phyloP scores from a whole-genome alignment of 2,113 vertebrate species.

The Hydropotes inermis region DNA sequence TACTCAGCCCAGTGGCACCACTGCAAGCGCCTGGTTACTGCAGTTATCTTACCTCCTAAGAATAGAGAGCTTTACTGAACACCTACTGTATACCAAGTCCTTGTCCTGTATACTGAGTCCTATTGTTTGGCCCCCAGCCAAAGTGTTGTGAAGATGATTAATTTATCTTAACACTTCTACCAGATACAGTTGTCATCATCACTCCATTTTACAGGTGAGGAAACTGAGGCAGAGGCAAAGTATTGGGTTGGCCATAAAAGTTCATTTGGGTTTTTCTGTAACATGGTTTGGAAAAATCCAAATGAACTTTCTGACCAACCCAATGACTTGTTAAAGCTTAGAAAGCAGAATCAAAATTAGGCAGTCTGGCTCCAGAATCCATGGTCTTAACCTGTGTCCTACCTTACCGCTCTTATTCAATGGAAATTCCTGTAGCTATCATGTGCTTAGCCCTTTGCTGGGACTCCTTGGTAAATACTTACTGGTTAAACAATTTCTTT shows the following conservation, averaged over 20 bases:
- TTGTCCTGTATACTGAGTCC: background rate
- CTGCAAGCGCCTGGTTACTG: no score
- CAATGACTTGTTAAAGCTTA: background rate
- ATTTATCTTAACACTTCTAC: background rate
- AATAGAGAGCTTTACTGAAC: background rate
- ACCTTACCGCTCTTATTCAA: accelerated
- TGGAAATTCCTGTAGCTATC: background rate
- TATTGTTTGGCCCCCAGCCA: background rate
- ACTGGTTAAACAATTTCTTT: background rate
- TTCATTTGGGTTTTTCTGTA: background rate
- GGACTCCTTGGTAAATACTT: background rate
- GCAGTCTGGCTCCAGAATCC: background rate
- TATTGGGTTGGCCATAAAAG: background rate
- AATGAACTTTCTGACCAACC: background rate
- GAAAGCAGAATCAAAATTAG: background rate
- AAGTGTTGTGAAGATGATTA: background rate
- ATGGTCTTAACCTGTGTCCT: no score
- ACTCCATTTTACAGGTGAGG: background rate
- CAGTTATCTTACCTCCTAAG: background rate
- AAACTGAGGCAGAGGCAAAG: background rate
- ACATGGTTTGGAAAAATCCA: background rate
- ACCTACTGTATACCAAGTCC: background rate
- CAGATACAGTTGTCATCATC: background rate
- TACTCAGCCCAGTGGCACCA: background rate
- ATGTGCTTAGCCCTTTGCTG: background rate